Conservation (phyloP, 2,888 invertebrate genomes). For the Heliconius hortense region DNA sequence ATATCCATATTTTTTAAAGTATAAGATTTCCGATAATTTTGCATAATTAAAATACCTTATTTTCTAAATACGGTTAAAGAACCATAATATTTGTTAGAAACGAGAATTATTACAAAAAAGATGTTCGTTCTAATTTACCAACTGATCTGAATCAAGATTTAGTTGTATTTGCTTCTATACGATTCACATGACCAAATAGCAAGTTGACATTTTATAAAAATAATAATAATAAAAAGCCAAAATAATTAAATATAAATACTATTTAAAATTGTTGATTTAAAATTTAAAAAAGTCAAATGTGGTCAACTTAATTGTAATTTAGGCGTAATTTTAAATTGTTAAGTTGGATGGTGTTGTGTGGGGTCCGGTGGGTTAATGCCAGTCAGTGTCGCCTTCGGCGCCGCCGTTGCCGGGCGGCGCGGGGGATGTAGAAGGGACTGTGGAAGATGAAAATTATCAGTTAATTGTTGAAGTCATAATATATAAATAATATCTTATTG, state of each 20-base stretch:
- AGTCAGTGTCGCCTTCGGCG: background rate
- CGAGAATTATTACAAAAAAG: too few relatives aligned
- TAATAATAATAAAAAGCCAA: background rate
- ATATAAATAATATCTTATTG: too few relatives aligned
- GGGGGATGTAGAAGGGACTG: background rate
- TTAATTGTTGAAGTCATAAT: background rate
- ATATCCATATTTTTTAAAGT: background rate
- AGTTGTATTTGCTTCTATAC: background rate
- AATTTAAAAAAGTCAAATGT: background rate
- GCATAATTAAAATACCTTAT: too few relatives aligned
- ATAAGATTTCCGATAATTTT: too few relatives aligned
- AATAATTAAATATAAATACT: background rate
- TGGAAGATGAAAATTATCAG: background rate
- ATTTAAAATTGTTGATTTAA: constrained; percentile 1
- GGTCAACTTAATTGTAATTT: constrained; percentile 5
- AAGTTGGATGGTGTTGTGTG: background rate
- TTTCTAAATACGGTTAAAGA: too few relatives aligned
- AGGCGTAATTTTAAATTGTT: background rate
- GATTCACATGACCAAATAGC: background rate
- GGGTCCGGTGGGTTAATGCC: background rate
- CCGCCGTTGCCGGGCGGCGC: background rate
- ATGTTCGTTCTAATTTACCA: too few relatives aligned
- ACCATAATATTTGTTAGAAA: background rate
- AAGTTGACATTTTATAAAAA: constrained; percentile 8
- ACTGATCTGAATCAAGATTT: too few relatives aligned